Conservation (phyloP, 1,140 invertebrate species). For the Trichonephila clavata region DNA sequence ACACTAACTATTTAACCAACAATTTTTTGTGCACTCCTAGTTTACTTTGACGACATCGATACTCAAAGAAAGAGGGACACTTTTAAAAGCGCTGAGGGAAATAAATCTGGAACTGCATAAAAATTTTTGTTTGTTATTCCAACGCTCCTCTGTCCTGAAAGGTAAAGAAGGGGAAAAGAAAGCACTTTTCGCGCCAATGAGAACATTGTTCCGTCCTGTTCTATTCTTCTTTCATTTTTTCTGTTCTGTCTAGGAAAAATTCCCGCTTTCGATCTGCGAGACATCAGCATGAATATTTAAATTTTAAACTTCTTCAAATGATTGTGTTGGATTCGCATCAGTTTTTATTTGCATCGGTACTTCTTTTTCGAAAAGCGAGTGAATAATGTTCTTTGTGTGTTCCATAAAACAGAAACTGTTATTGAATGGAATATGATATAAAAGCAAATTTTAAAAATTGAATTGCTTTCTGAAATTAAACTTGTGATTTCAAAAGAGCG, state of each 20-base stretch:
- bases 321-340: not conserved
- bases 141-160: not conserved
- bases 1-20: constrained; percentile 38
- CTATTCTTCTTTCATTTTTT: not conserved
- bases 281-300: constrained; percentile 25
- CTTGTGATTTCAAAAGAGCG: too few relatives aligned
- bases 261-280: not conserved
- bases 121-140: constrained; percentile 8
- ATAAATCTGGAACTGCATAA: constrained; percentile 38
- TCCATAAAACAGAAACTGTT: not conserved
- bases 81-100: constrained; percentile 20
- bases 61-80: not conserved
- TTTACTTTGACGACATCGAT: constrained; percentile 50
- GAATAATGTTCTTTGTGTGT: not conserved
- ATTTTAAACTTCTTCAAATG: not conserved
- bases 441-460: too few relatives aligned
- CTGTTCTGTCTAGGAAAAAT: not conserved
- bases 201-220: too few relatives aligned
- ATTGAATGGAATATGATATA: too few relatives aligned
- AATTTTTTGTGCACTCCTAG: not conserved
- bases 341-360: not conserved
- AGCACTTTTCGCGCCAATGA: not conserved
- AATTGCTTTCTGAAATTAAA: too few relatives aligned
- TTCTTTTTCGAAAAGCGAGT: not conserved
- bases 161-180: not conserved